Base-by-base conservation (phyloP, 1,140 invertebrate genomes). In the Ladona fulva region DNA sequence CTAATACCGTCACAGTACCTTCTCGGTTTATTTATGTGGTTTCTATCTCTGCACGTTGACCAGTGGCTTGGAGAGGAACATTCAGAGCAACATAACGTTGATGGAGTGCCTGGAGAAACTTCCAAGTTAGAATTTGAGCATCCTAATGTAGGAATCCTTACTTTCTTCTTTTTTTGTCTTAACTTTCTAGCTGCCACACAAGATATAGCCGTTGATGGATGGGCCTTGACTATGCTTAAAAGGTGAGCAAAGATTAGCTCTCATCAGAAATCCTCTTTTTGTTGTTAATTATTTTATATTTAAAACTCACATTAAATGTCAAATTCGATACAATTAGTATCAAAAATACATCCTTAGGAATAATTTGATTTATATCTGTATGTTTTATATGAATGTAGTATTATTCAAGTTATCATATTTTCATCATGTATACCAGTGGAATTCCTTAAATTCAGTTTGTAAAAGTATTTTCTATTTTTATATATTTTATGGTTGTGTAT, bases 121-220 rank as follows among this genome's bases (percentile, higher is more conserved):
- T 3, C 14, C 1, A 66, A 22, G 16, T 73, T 0, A 74, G 77
- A 29, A 44, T 10, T 11, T 77, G 44, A 82, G 1, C 82, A 88
- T n/a, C 95, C 96, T 0, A 93, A 94, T 83, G 94, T 99, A 76
- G 87, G 87, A 37, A 83, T 93, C 37, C 85, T 99, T 7, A 98
- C 97, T 10, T 81, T 89, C 24, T 88, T 96, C 75, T 99, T 99
- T 87, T 95, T 99, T 83, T 87, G 90, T 76, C 87, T 99, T 0
- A 99, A 98, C 82, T 98, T 99, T 82, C 87, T 99, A 76, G 97
- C 97, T 16, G 97, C 98, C 0, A 99, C 97, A 25, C 98, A 99
- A 87, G 98, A 99, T 86, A 99, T 99, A 83, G 97, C 97, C 77
- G 97, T 99, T 0, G 98, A 99, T 90, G 98, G 98, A 3, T 99